Evolutionary conservation across 2,888 invertebrate genomes (phyloP).

Genomic region (Andrena haemorrhoa): DNA sequence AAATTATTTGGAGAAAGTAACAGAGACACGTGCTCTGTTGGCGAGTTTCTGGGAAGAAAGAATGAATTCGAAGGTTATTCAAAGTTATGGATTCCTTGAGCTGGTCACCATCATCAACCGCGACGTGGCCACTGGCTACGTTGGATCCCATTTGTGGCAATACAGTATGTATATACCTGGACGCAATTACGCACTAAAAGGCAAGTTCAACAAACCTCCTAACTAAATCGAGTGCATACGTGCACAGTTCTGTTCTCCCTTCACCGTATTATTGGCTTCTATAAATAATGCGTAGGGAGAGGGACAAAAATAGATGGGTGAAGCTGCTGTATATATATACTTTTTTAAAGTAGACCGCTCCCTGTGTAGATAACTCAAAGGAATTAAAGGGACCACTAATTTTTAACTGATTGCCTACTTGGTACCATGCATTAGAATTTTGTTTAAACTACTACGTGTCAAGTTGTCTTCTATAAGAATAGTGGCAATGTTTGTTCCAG

Average conservation of each 20-base stretch:
- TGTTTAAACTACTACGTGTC: too few species aligned
- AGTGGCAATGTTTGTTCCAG: too few species aligned
- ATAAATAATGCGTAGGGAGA: constrained; percentile 40
- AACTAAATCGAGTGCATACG: constrained; percentile 47
- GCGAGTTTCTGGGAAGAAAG: background rate
- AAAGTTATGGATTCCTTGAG: constrained; percentile 2
- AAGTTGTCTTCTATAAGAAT: too few species aligned
- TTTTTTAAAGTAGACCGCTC: constrained; percentile 9
- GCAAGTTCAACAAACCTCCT: constrained; percentile 55
- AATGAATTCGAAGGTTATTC: constrained; percentile 15
- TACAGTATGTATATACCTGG: constrained; percentile 22
- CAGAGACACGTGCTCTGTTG: too few species aligned
- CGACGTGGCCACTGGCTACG: constrained; percentile 14
- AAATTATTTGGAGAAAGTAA: too few species aligned
- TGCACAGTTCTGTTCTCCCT: constrained; percentile 10
- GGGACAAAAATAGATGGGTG: constrained; percentile 36
- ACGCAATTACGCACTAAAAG: constrained; percentile 49
- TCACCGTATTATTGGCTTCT: constrained; percentile 27
- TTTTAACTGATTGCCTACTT: too few species aligned
- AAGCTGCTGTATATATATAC: constrained; percentile 7
- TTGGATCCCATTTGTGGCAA: constrained; percentile 42
- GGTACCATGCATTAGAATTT: too few species aligned
- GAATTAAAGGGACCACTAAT: background rate
- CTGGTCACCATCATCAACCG: constrained; percentile 12
- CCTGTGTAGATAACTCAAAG: background rate